Conservation (phyloP, 1,140 invertebrate species). For the Harpegnathos saltator region DNA sequence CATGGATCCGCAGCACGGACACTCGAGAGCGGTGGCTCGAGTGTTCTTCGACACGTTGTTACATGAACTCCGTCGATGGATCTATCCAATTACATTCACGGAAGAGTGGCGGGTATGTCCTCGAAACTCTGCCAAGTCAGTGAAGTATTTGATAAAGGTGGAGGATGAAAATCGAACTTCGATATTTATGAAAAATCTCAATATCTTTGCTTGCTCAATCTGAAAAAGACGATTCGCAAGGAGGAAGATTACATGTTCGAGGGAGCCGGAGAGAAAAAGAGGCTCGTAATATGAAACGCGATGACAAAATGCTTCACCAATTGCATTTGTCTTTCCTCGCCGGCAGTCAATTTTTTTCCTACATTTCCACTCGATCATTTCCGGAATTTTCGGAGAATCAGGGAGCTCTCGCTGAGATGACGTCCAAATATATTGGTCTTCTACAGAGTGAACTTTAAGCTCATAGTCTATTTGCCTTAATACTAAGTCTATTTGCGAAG, state of each 20-base stretch:
- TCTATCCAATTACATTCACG: conserved; percentile 55
- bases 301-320: too few relatives aligned
- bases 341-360: too few relatives aligned
- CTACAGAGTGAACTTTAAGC: too few relatives aligned
- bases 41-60: conserved; percentile 59
- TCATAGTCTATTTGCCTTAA: too few relatives aligned
- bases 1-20: conserved; percentile 56
- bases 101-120: conserved; percentile 27
- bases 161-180: conserved; percentile 29
- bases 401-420: too few relatives aligned
- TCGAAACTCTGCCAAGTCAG: conserved; percentile 43
- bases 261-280: too few relatives aligned
- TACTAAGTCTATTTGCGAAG: too few relatives aligned
- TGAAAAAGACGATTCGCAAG: not conserved
- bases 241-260: not conserved
- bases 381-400: too few relatives aligned
- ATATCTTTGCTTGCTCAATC: not conserved
- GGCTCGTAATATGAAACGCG: too few relatives aligned
- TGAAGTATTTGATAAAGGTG: conserved; percentile 44
- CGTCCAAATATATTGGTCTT: too few relatives aligned
- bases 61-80: conserved; percentile 50
- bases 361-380: too few relatives aligned
- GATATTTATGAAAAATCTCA: conserved; percentile 26
- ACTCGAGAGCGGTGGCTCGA: conserved; percentile 52
- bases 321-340: too few relatives aligned